Conservation (phyloP, 2,888 invertebrate genomes). For the Sarcophaga rosellei region DNA sequence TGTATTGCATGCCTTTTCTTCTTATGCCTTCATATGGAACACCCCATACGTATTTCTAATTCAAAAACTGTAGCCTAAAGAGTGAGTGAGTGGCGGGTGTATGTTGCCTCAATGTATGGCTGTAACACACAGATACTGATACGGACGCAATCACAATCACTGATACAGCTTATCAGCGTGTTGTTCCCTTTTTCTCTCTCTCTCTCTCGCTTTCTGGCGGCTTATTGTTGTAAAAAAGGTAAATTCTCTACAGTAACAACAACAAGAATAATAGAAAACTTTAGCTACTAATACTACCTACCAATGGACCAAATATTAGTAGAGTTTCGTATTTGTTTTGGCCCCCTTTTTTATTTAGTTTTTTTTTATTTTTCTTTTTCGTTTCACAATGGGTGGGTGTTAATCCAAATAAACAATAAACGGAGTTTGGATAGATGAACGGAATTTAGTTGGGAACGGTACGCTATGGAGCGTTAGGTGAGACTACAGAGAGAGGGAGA, state of each 20-base stretch:
- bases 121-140: constrained; percentile 7
- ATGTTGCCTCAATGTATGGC: not conserved
- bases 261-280: constrained; percentile 18
- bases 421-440: constrained; percentile 49
- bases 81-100: too few relatives aligned
- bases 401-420: constrained; percentile 67
- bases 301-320: not conserved
- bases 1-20: not conserved
- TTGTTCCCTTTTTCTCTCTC: not conserved
- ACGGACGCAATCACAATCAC: constrained; percentile 10
- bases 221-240: constrained; percentile 45
- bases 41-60: not conserved
- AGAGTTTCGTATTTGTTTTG: constrained; percentile 1
- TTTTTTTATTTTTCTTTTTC: constrained; percentile 27
- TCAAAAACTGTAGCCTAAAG: too few relatives aligned
- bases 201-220: too few relatives aligned
- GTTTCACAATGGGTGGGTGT: constrained; percentile 52
- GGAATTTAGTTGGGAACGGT: too few relatives aligned
- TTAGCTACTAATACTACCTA: constrained; percentile 26
- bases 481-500: too few relatives aligned
- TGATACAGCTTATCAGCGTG: constrained; percentile 55
- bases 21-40: constrained; percentile 5
- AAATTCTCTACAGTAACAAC: constrained; percentile 11
- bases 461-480: too few relatives aligned
- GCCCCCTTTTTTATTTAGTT: constrained; percentile 1